Evolutionary conservation across 2,113 vertebrate genomes (phyloP), one percentile per base, ranked within the genome.

Genomic region (Amazona guildingii): DNA sequence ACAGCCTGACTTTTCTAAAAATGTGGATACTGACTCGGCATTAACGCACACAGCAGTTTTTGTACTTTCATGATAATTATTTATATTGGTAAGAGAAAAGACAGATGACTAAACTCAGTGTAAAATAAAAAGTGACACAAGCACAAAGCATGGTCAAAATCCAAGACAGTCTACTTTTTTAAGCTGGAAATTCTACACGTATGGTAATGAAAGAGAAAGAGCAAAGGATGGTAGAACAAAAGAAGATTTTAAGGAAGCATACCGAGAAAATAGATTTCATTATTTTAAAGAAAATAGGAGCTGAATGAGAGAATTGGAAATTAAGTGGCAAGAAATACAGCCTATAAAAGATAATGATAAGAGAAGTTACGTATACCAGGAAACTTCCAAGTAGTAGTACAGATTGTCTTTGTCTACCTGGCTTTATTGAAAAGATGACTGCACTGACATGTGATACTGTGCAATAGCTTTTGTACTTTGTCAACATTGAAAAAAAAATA

Each of bases 1-100:
- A 97, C 28, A 80, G 44, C 49, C 28, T 87, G 79, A 92, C 83
- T 95, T 92, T 67, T 69, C 35, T 49, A 66, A 82, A 94, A 72
- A 41, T 17, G 5, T 67, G 52, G 41, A 87, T 79, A 35, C 72
- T 82, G n/a, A 55, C 57, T 85, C 83, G 68, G n/a, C 82, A 55
- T 88, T 91, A 83, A 67, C 23, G 74, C 27, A 74, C 6, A 18
- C 2, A 1, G 37, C 25, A 82, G 14, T 33, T 92, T 88, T 59
- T 54, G 55, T 55, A 70, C 31, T 17, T 78, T 92, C 23, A 19
- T 82, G 23, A 17, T 82, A 83, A 90, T 87, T 90, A 70, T 63
- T 90, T 84, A 52, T 68, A 64, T 11, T 27, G 13, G 43, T 68
- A 72, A 72, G 49, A 62, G 27, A 78, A 78, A 75, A 79, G 31